Conservation (phyloP, 2,888 invertebrate genomes). For the Trissolcus japonicus region DNA sequence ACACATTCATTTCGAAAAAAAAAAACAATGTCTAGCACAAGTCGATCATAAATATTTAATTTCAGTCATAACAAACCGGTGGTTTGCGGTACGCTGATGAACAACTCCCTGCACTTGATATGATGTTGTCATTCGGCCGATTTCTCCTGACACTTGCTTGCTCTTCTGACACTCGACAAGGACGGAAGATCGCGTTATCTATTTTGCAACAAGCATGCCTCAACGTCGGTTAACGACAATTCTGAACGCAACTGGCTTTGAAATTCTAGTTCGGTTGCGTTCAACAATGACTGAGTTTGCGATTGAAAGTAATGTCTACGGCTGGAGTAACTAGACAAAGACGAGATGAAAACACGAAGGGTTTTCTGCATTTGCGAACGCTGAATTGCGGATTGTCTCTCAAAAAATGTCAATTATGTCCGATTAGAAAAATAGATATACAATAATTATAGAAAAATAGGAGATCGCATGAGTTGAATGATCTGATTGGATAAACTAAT, state of each 20-base stretch:
- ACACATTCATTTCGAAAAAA: slow-evolving; percentile 12
- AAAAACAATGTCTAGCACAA: neutral
- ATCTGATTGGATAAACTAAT: no score
- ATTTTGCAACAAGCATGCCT: neutral
- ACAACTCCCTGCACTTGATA: slow-evolving; percentile 12
- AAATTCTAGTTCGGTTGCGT: no score
- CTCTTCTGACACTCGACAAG: neutral
- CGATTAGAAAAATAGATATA: no score
- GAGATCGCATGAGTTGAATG: no score
- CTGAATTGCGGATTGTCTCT: no score
- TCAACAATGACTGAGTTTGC: no score
- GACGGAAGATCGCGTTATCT: neutral
- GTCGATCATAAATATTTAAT: slow-evolving; percentile 15
- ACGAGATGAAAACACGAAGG: no score
- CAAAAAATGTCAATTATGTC: no score
- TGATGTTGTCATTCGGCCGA: slow-evolving; percentile 3
- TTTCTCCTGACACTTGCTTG: neutral
- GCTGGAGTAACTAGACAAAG: no score
- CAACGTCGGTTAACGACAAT: neutral
- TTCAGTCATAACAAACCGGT: slow-evolving; percentile 41
- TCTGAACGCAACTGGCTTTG: neutral
- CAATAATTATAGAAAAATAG: no score
- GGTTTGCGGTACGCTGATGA: slow-evolving; percentile 8
- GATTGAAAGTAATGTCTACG: no score
- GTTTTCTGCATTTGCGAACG: no score